Evolutionary conservation across 2,113 vertebrate genomes (phyloP), one percentile per base, ranked within the genome.

Genomic region (Atrichornis clamosus): DNA sequence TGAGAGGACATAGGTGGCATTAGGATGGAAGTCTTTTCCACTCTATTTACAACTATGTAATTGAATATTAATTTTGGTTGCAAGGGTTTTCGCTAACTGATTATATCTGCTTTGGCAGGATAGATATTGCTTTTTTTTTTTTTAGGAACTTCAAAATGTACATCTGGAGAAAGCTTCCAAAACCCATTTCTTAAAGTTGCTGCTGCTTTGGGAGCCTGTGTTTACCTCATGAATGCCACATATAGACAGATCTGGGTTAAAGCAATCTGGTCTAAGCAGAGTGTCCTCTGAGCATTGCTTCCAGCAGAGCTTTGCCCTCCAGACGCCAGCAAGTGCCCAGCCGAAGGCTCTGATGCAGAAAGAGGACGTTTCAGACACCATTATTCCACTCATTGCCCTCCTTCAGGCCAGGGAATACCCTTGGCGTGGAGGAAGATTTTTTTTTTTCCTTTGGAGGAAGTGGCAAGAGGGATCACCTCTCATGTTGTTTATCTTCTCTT

Each of bases 91-190:
- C 50, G 22, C 50, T 79, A 24, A 62, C 37, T 89, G 77, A 69
- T 79, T 80, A 23, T 63, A 93, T 83, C n/a, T 83, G 21, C 55
- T 76, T 69, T 74, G 68, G n/a, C 79, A 92, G 72, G 79, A 62
- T 53, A 37, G 69, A 53, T 62, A 83, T 64, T 50, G 23, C 26
- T 28, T 5, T 20, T 13, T 46, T 37, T 20, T 56, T 69, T 37
- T 75, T 32, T 7, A 20, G 53, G 46, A 93, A 39, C 72, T 86
- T 89, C 23, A 84, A 79, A 90, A 76, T 3, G 1, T 37, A 42
- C 79, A 94, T 87, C 96, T 79, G 81, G 87, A 91, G 91, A 91
- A 95, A 96, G 97, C 94, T 94, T 97, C 96, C 67, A 50, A 96
- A 97, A 96, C 67, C 87, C 74, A 46, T 84, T 94, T 90, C 83